Conservation (phyloP, 2,888 invertebrate species). For the Trichacis sp. region DNA sequence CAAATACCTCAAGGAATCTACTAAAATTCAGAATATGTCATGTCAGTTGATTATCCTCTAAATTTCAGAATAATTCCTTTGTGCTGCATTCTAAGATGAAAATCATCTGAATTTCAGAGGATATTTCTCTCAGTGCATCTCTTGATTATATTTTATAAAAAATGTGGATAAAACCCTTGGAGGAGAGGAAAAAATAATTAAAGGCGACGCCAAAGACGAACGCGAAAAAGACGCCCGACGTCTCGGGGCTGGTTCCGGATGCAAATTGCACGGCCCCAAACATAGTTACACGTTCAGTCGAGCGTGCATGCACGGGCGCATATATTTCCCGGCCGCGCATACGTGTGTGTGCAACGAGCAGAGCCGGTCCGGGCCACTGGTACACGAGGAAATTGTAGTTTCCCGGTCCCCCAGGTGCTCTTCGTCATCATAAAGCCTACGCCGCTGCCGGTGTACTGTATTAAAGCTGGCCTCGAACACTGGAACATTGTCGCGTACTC, state of each 20-base stretch:
- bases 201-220: constrained; percentile 1
- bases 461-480: constrained; percentile 61
- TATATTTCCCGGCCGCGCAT: constrained; percentile 17
- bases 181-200: constrained; percentile 1
- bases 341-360: constrained; percentile 24
- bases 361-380: constrained; percentile 61
- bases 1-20: too few species aligned
- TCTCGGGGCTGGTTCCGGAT: constrained; percentile 48
- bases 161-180: background rate
- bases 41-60: too few species aligned
- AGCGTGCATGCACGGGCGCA: constrained; percentile 8
- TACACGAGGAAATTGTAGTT: constrained; percentile 64
- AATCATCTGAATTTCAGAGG: too few species aligned
- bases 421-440: constrained; percentile 69
- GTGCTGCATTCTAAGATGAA: too few species aligned
- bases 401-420: constrained; percentile 66
- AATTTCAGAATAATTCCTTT: too few species aligned
- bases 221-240: constrained; percentile 29
- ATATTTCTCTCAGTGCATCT: too few species aligned
- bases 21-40: too few species aligned
- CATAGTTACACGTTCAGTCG: constrained; percentile 37
- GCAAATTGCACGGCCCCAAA: constrained; percentile 54
- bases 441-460: constrained; percentile 61
- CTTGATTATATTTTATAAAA: background rate
- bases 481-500: constrained; percentile 47